Base-by-base conservation (phyloP, 1,140 invertebrate genomes). In the Antheraea pernyi region DNA sequence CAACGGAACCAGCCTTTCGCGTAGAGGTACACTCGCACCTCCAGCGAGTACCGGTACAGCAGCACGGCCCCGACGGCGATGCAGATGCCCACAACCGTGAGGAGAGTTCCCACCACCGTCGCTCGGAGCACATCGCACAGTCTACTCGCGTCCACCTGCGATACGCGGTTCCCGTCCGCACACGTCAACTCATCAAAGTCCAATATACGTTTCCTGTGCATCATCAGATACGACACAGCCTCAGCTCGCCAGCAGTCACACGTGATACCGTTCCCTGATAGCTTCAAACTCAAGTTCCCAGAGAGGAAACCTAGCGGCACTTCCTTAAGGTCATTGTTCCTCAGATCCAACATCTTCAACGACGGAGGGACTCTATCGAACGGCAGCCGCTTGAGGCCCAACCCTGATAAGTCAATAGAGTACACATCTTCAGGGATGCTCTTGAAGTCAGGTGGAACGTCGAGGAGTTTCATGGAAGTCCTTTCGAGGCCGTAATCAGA, bases 231-330 rank as follows among this genome's bases (percentile, higher is more conserved):
- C 7, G 19, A 18, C 0, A 87, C 58, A 1, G 69, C 70, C 0
- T 73, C 63, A 0, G 39, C 59, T 53, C 73, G 58, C 0, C 59
- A 58, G 48, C 83, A 85, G 8, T 79, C 72, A 22, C 84, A 86
- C 0, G 19, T 39, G 4, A 85, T 66, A 0, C 69, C 70, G 65
- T 87, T 85, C 10, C 72, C 63, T 0, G 71, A 46, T 10, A 86
- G 60, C 8, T 65, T 58, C 3, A 86, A 11, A 0, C 46, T 72
- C 9, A 70, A 68, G 65, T 79, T 76, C 0, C 19, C 18, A 3
- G 48, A 9, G 8, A 84, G 46, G 0, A 85, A 59, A 3, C 60
- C 64, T 0, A 61, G 13, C 0, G 84, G 84, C 0, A 77, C 71
- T 1, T 46, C 10, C 0, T 13, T 61, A 4, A 86, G 42, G 0